phyloP scores from a whole-genome alignment of 2,113 vertebrate genomes.

The Tragulus kanchil region DNA sequence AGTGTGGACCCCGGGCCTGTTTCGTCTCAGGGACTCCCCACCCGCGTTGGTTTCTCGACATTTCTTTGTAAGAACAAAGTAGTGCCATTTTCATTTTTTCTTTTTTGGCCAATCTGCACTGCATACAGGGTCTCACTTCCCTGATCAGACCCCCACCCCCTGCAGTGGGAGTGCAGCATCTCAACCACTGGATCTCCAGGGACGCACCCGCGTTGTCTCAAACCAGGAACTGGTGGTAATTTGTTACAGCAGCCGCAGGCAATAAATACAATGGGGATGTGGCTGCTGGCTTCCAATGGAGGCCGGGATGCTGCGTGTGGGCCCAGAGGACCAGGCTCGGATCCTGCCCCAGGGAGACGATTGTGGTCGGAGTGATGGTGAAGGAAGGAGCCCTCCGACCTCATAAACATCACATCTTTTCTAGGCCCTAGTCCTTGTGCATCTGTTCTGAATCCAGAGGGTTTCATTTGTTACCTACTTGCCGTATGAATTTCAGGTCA shows the following conservation, averaged over 20 bases:
- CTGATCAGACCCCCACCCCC: not conserved
- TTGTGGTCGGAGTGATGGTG: not conserved
- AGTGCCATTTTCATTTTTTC: not conserved
- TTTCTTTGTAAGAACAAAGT: not conserved
- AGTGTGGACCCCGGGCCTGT: not conserved
- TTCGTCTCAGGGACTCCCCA: no score
- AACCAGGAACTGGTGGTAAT: not conserved
- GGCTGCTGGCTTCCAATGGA: not conserved
- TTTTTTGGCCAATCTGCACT: not conserved
- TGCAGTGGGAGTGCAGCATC: not conserved
- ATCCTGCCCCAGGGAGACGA: not conserved
- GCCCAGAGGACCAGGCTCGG: not conserved
- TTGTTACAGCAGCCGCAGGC: not conserved
- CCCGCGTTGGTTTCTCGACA: no score
- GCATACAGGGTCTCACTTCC: not conserved
- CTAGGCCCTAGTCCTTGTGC: not conserved
- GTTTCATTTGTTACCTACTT: not conserved
- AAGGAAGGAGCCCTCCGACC: not conserved
- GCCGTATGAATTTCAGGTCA: not conserved
- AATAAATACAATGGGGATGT: not conserved
- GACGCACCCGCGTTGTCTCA: not conserved
- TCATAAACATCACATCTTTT: not conserved
- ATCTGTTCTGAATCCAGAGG: not conserved
- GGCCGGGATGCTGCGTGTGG: not conserved
- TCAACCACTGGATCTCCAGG: not conserved